A percentile compares a stretch with the other conserved stretches of the same genome.
Evolutionary conservation across 2,113 vertebrate species (phyloP).

Genomic region (Carassius carassius): DNA sequence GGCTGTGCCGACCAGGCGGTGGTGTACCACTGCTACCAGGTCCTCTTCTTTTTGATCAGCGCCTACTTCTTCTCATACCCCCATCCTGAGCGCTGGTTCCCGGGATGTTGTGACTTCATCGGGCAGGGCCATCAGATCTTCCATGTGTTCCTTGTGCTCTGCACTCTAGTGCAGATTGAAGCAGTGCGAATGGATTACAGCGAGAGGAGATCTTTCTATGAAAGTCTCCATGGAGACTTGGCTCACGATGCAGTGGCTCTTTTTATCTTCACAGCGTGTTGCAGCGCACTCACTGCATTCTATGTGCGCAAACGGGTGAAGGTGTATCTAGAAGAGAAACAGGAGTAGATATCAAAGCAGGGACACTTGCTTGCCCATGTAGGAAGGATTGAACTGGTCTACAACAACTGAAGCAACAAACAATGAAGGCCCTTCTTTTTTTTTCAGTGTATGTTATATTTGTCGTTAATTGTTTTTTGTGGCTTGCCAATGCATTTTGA

Average conservation of each 20-base stretch:
- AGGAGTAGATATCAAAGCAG: slow-evolving; percentile 65
- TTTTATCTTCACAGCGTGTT: slow-evolving; percentile 83
- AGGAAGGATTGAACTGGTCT: neutral
- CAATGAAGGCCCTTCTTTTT: too few relatives aligned
- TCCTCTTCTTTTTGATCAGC: slow-evolving; percentile 87
- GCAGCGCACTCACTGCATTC: slow-evolving; percentile 84
- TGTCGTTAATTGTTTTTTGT: too few relatives aligned
- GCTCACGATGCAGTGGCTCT: slow-evolving; percentile 83
- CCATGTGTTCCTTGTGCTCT: slow-evolving; percentile 87
- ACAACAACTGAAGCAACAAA: too few relatives aligned
- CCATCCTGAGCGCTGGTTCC: slow-evolving; percentile 90
- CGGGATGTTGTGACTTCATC: slow-evolving; percentile 86
- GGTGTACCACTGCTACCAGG: slow-evolving; percentile 86
- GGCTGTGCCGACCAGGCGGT: slow-evolving; percentile 76
- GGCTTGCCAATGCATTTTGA: too few relatives aligned
- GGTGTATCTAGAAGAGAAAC: slow-evolving; percentile 77
- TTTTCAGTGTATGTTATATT: too few relatives aligned
- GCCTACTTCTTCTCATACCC: slow-evolving; percentile 92
- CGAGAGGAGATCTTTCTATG: slow-evolving; percentile 81
- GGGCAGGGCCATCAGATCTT: slow-evolving; percentile 97
- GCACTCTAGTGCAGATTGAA: slow-evolving; percentile 91
- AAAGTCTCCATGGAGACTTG: slow-evolving; percentile 79
- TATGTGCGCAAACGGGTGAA: slow-evolving; percentile 82
- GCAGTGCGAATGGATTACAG: slow-evolving; percentile 87
- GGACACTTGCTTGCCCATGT: slow-evolving; percentile 37